These are phyloP conservation scores for Tinamus major DNA, from an alignment of 2,797 vertebrate species.

Conservation along the genomic window DNA sequence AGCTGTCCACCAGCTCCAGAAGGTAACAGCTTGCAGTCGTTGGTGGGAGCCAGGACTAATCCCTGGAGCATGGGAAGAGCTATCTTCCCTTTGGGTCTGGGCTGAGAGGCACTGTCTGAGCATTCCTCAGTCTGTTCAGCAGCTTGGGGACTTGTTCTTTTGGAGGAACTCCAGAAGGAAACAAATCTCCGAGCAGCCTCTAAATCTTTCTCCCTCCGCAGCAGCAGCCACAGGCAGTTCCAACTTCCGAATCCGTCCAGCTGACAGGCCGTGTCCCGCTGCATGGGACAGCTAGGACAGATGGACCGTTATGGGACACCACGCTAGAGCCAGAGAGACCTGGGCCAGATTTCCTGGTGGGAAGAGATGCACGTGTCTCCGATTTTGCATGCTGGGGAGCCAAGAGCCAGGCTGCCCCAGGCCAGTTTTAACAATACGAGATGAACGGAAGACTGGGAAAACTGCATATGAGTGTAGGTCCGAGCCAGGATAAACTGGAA, in stretches of 20 bases:
- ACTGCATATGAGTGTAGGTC: not conserved
- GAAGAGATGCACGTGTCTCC: not conserved
- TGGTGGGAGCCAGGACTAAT: not conserved
- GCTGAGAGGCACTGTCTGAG: not conserved
- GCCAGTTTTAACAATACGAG: not conserved
- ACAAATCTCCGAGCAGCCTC: slow-evolving; percentile 14
- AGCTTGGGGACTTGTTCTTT: not conserved
- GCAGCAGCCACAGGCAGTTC: not conserved
- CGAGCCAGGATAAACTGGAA: slow-evolving; percentile 34
- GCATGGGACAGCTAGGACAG: not conserved
- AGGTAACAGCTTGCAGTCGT: not conserved
- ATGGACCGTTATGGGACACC: not conserved
- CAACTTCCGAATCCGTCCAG: slow-evolving; percentile 25
- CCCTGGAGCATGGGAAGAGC: not conserved
- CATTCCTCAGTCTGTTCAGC: not conserved
- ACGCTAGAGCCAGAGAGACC: not conserved
- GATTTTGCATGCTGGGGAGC: not conserved
- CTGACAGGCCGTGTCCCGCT: not conserved
- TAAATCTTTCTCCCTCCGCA: not conserved
- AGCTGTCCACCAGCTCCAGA: not conserved
- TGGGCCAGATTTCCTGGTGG: fast-evolving
- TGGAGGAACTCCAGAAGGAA: slow-evolving; percentile 27
- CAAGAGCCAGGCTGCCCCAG: not conserved
- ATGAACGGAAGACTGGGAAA: not conserved
- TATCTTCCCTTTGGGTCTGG: not conserved